Evolutionary conservation across 2,888 invertebrate species (phyloP), one percentile per base, ranked within the genome.

Genomic region (Xanthorhoe designata): DNA sequence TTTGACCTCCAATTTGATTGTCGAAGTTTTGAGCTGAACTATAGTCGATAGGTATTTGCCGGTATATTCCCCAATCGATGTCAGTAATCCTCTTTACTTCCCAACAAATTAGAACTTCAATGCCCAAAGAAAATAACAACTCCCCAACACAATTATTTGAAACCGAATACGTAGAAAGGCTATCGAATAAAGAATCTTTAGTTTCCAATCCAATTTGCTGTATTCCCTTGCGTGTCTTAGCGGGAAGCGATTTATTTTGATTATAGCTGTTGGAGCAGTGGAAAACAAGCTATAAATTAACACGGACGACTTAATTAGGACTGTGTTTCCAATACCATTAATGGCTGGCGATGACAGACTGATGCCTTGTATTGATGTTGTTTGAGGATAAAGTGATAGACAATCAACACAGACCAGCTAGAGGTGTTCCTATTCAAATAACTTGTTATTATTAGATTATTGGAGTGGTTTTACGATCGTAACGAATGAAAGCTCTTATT

Each of bases 201-300:
- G 83, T 85, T 86, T 83, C 85, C 83, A 88, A 88, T 88, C 87
- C 86, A 89, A 87, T 90, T 90, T 89, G 84, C 81, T 81, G 82
- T 83, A 88, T 86, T 85, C 87, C 87, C 85, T 91, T 77, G 92
- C 92, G 92, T 92, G 92, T 87, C 86, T 85, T 83, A 78, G 79
- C 74, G 78, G 79, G 81, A 79, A 86, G 78, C 91, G 88, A 92
- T 92, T 92, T 90, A 86, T 92, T 91, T 91, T 89, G 91, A 92
- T 92, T 91, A 91, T 88, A 81, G 86, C 84, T 84, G 86, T 87
- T 87, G 77, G 81, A 80, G 80, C 79, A 77, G 79, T 84, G 81
- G 87, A 89, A 88, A 90, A 91, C 90, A 87, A 85, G 83, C 88
- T 79, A 89, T 92, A 92, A 92, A 92, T 92, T 90, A 89, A 89